These are phyloP conservation scores for Gnathonemus longibarbis DNA, from an alignment of 2,113 vertebrate species.

Conservation along the genomic window DNA sequence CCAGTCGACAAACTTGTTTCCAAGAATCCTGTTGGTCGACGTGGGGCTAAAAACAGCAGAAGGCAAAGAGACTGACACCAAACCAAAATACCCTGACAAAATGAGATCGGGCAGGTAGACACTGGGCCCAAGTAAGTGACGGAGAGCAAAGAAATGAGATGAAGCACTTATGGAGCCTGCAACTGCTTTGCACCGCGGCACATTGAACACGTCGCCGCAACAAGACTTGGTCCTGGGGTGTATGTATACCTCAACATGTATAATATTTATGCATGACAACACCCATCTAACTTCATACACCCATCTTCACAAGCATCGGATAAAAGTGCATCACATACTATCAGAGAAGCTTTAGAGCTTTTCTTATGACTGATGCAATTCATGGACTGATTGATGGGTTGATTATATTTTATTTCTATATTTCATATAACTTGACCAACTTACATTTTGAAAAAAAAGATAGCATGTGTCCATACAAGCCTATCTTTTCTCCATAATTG, in stretches of 20 bases:
- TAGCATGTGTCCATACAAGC: background rate
- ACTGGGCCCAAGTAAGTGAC: background rate
- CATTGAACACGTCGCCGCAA: background rate
- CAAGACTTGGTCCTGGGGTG: background rate
- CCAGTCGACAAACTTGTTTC: background rate
- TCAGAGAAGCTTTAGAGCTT: background rate
- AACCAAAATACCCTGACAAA: background rate
- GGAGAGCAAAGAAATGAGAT: background rate
- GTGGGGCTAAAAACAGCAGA: background rate
- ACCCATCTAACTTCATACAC: background rate
- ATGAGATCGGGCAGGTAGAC: background rate
- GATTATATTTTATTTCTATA: background rate
- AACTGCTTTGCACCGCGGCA: background rate
- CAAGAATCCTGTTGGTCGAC: background rate
- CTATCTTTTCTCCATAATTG: background rate
- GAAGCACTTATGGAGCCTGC: background rate
- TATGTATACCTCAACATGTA: background rate
- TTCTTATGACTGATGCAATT: background rate
- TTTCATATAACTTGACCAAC: background rate
- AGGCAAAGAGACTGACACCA: background rate
- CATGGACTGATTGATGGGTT: background rate
- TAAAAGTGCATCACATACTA: background rate
- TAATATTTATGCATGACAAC: background rate
- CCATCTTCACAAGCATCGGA: background rate
- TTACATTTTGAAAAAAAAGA: background rate